These are phyloP conservation scores for Leucoraja ocellata DNA, from an alignment of 2,797 vertebrate genomes.

Conservation along the genomic window DNA sequence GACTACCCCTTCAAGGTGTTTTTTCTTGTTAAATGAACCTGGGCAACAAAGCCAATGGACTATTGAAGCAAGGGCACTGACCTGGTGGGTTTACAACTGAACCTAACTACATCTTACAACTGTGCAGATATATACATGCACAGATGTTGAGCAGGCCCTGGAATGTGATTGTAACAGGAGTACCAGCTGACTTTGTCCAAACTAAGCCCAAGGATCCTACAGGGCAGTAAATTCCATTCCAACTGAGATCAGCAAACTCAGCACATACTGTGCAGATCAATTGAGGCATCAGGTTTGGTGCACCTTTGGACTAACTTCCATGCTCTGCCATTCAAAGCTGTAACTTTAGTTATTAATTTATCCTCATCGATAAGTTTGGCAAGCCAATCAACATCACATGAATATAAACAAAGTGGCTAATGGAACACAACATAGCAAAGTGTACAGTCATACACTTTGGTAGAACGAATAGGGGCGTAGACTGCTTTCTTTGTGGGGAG, in stretches of 20 bases:
- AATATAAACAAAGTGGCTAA: not conserved
- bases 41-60: not conserved
- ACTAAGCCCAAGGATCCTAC: not conserved
- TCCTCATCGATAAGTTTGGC: not conserved
- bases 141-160: not conserved
- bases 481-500: no score
- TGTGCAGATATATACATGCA: not conserved
- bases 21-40: not conserved
- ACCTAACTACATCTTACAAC: not conserved
- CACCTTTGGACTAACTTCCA: not conserved
- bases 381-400: not conserved
- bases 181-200: not conserved
- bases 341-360: not conserved
- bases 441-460: no score
- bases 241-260: not conserved
- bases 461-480: no score
- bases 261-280: not conserved
- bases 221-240: not conserved
- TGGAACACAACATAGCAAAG: no score
- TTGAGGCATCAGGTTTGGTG: not conserved
- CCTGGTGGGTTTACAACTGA: not conserved
- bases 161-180: not conserved
- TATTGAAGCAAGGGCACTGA: not conserved
- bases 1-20: not conserved
- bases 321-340: not conserved